Conservation (phyloP, 2,113 vertebrate species). For the Ellobius talpinus region DNA sequence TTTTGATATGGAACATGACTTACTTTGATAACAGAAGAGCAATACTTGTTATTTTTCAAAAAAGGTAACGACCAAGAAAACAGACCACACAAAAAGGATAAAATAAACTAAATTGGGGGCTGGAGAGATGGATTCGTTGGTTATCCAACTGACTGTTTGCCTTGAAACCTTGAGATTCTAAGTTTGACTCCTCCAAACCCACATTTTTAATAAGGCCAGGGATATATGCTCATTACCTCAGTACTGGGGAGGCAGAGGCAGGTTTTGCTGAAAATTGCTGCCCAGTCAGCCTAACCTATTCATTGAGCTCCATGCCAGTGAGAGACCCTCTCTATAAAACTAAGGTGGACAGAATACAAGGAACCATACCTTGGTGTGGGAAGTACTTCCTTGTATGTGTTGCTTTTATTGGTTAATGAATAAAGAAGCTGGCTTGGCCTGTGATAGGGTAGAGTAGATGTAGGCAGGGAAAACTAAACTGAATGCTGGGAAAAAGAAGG, state of each 20-base stretch:
- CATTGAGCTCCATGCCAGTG: not conserved
- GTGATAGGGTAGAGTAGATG: too few species aligned
- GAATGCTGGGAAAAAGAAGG: too few species aligned
- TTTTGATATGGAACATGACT: slow-evolving; percentile 31
- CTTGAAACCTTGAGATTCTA: not conserved
- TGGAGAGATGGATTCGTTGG: not conserved
- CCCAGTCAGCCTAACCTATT: too few species aligned
- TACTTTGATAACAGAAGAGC: slow-evolving; percentile 33
- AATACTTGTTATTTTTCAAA: slow-evolving; percentile 33
- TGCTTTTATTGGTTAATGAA: too few species aligned
- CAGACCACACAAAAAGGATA: not conserved
- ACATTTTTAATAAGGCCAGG: too few species aligned
- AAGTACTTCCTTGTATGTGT: too few species aligned
- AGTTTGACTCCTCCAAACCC: too few species aligned
- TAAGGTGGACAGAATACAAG: not conserved
- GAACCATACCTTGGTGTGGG: not conserved
- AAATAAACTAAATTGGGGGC: not conserved
- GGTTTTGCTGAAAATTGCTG: too few species aligned
- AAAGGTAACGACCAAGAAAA: slow-evolving; percentile 35
- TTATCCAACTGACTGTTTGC: not conserved
- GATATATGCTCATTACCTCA: not conserved
- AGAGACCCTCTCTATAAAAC: not conserved
- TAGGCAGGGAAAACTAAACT: too few species aligned
- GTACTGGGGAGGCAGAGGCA: too few species aligned
- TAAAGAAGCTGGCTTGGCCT: too few species aligned